A percentile compares a stretch with the other conserved stretches of the same genome.
Conservation (phyloP, 2,888 invertebrate genomes). For the Notodonta ziczac region DNA sequence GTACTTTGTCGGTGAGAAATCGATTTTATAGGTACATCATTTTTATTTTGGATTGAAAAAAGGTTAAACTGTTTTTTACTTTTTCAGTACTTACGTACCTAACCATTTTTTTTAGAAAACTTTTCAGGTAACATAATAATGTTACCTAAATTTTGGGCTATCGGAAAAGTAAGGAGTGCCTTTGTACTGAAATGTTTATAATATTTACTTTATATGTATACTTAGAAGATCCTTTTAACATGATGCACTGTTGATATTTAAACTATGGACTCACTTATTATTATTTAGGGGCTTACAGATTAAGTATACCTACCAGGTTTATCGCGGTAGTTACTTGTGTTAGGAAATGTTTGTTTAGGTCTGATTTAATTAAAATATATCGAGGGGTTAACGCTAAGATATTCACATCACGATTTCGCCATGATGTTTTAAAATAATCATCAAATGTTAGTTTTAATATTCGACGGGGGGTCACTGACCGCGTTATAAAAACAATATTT, state of each 20-base stretch:
- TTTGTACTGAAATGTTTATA: no score
- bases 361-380: slow-evolving; percentile 47
- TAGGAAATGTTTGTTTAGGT: slow-evolving; percentile 45
- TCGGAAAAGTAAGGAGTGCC: no score
- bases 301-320: slow-evolving; percentile 21
- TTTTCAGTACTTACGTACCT: no score
- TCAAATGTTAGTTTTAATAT: slow-evolving; percentile 6
- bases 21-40: no score
- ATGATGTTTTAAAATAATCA: slow-evolving; percentile 35
- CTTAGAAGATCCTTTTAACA: no score
- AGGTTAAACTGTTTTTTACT: no score
- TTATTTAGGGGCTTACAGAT: background rate
- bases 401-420: slow-evolving; percentile 53
- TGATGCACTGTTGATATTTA: background rate
- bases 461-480: background rate
- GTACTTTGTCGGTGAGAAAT: background rate
- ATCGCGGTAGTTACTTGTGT: slow-evolving; percentile 37
- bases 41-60: no score
- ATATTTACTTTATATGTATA: no score
- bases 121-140: no score
- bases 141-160: no score
- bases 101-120: no score
- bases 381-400: slow-evolving; percentile 49
- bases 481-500: background rate
- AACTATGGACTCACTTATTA: background rate